phyloP scores from a whole-genome alignment of 2,113 vertebrate species.

The Daphoenositta chrysoptera region DNA sequence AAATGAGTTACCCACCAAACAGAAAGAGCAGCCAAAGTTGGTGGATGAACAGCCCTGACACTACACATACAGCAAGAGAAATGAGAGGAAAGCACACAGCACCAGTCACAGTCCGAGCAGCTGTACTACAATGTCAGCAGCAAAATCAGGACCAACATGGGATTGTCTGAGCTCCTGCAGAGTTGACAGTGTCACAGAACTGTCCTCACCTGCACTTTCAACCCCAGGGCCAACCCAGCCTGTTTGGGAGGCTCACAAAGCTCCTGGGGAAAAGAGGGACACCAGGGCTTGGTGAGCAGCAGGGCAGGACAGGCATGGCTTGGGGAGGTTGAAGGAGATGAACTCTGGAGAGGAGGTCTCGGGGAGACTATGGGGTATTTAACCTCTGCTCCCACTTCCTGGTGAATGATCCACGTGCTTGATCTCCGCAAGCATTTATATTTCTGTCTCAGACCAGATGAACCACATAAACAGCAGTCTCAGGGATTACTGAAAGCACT shows the following conservation, averaged over 20 bases:
- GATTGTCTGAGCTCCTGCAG: neutral
- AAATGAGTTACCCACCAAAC: neutral
- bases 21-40: neutral
- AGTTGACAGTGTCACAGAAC: neutral
- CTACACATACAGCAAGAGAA: neutral
- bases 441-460: neutral
- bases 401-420: neutral
- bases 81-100: neutral
- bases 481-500: fast-evolving
- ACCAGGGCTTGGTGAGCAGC: neutral
- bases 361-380: neutral
- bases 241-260: neutral
- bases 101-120: fast-evolving
- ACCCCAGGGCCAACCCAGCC: neutral
- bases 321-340: neutral
- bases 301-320: neutral
- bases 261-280: neutral
- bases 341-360: neutral
- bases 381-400: neutral
- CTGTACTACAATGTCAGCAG: fast-evolving
- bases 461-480: neutral
- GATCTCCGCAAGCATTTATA: neutral
- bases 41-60: neutral
- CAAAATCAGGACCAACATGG: neutral
- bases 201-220: neutral